Evolutionary conservation across 2,888 invertebrate species (phyloP), one percentile per base, ranked within the genome.

Genomic region (Cecidostiba fungosa): DNA sequence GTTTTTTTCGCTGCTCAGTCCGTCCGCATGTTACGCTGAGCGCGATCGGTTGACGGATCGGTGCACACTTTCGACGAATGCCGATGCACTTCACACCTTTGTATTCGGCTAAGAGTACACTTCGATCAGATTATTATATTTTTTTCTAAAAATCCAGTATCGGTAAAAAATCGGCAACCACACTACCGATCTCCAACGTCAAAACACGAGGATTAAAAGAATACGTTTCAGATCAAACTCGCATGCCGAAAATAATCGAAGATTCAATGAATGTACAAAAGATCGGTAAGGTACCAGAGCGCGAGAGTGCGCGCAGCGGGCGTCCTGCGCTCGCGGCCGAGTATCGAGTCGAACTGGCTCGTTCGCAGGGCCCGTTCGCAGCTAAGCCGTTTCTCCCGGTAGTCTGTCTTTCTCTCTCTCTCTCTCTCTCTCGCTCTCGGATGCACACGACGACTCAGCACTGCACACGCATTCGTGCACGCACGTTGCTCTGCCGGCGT

Each of bases 321-420:
- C 86, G 88, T 86, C 87, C 87, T 86, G 88, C 87, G 87, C 87
- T 87, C 88, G 85, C 87, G 84, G 86, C 87, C 85, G 88, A 87
- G 88, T 87, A 59, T n/a, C n/a, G 88, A 86, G 88, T 88, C 86
- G 86, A 89, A 89, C 88, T 88, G 89, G 82, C 86, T 80, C 80
- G 76, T 78, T 66, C 59, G 73, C 73, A 32, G 39, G 62, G 47
- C 54, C 62, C 79, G 79, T 70, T 47, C 29, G 70, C 79, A 50
- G 50, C 29, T 32, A 14, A 69, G 50, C 69, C 70, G 72, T 73
- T n/a, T 36, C 70, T 36, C 3, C n/a, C 10, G 36, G 19, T 16
- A 36, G 32, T 70, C 70, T 19, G 26, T 66, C 59, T 59, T 1
- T 78, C 82, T 82, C 74, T 59, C 74, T 54, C 39, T 59, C 80